A percentile compares a stretch with the other conserved stretches of the same genome.
These are phyloP conservation scores for Periophthalmodon schlosseri DNA, from an alignment of 2,113 vertebrate genomes.

Conservation along the genomic window DNA sequence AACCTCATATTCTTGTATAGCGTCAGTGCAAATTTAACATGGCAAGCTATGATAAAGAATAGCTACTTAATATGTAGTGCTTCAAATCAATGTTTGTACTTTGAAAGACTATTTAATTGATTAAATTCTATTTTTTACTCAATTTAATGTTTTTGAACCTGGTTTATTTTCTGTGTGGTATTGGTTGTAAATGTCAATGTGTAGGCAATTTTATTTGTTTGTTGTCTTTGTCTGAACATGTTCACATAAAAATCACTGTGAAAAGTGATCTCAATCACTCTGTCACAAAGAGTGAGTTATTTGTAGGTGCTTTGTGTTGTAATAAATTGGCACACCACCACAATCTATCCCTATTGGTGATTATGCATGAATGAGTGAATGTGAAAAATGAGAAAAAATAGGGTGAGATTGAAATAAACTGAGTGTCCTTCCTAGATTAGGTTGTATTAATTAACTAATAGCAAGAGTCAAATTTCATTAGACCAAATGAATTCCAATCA, in stretches of 20 bases:
- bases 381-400: conserved; percentile 5
- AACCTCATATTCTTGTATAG: conserved; percentile 81
- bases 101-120: conserved; percentile 84
- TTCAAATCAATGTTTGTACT: conserved; percentile 84
- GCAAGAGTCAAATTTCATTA: background rate
- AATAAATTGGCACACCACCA: conserved; percentile 79
- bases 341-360: conserved; percentile 34
- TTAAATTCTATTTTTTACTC: conserved; percentile 87
- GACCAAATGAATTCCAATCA: background rate
- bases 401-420: background rate
- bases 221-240: conserved; percentile 78
- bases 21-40: conserved; percentile 80
- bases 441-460: background rate
- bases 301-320: conserved; percentile 81
- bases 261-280: conserved; percentile 72
- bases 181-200: conserved; percentile 77
- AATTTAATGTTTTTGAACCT: conserved; percentile 81
- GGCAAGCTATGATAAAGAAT: conserved; percentile 76
- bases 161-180: conserved; percentile 73
- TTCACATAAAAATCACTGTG: conserved; percentile 80
- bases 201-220: conserved; percentile 61
- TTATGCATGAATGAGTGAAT: conserved; percentile 20
- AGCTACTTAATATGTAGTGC: conserved; percentile 77
- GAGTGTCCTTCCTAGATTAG: background rate
- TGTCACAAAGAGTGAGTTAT: conserved; percentile 72